Conservation (phyloP, 2,888 invertebrate genomes). For the Perithous albicinctus region DNA sequence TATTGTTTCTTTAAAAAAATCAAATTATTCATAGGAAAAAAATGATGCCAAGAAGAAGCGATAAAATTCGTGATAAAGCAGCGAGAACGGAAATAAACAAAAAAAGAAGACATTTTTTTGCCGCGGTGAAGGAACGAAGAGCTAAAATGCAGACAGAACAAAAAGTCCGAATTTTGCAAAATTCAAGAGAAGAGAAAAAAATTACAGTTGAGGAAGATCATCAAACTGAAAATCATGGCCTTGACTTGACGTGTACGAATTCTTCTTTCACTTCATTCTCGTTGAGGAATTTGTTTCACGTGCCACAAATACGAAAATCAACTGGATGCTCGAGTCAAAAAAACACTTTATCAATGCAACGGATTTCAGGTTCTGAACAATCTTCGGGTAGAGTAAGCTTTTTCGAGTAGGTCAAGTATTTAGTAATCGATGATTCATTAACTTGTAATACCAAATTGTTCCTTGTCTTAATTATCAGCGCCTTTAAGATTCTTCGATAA, state of each 20-base stretch:
- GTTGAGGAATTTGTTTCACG: conserved; percentile 27
- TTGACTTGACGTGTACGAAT: not conserved
- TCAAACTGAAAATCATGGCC: not conserved
- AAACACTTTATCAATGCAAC: too few relatives aligned
- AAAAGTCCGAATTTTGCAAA: not conserved
- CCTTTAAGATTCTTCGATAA: conserved; percentile 1
- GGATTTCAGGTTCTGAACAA: too few relatives aligned
- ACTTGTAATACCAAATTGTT: not conserved
- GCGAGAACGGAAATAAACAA: not conserved
- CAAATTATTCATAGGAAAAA: not conserved
- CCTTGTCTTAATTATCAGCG: not conserved
- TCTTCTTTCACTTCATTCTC: conserved; percentile 5
- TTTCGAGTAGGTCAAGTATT: too few relatives aligned
- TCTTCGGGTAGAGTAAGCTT: too few relatives aligned
- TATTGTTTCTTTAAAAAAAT: too few relatives aligned
- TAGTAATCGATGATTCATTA: not conserved
- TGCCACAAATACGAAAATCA: not conserved
- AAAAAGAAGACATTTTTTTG: not conserved
- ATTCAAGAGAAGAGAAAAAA: not conserved
- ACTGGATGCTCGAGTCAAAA: not conserved
- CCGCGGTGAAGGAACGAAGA: not conserved
- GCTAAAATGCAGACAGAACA: not conserved
- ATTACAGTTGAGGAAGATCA: not conserved
- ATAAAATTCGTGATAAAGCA: not conserved
- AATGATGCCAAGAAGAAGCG: not conserved